phyloP scores from a whole-genome alignment of 1,140 invertebrate genomes.

The Apocrypta bakeri region DNA sequence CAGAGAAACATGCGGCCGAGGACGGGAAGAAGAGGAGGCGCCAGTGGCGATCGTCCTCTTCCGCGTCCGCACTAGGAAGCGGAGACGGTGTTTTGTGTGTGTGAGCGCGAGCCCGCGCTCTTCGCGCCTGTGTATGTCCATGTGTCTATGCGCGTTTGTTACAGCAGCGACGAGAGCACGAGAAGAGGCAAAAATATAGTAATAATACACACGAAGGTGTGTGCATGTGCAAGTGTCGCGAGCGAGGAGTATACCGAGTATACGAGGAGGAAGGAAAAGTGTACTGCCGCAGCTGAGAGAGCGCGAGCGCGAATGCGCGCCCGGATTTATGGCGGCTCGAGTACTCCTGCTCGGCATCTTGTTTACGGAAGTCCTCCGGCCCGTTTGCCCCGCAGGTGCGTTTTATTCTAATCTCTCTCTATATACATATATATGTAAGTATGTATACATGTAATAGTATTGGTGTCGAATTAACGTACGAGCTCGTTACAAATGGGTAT shows the following conservation, averaged over 20 bases:
- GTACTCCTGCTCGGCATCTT: conserved; percentile 72
- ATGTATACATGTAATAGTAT: no score
- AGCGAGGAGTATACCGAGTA: not conserved
- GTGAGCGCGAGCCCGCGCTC: no score
- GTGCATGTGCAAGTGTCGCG: not conserved
- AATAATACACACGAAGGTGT: not conserved
- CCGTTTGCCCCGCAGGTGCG: conserved; percentile 69
- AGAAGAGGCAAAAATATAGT: no score
- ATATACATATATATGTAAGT: no score
- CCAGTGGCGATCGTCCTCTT: conserved; percentile 8
- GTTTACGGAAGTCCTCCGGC: conserved; percentile 73
- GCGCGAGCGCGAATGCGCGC: conserved; percentile 65
- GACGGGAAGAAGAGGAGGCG: conserved; percentile 2
- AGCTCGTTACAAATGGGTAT: no score
- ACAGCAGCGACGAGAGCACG: no score
- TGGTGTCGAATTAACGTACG: no score
- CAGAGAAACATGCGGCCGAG: not conserved
- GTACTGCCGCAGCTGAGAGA: conserved; percentile 13
- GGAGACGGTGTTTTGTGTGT: not conserved
- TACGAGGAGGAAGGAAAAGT: not conserved
- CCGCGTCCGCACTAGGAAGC: not conserved
- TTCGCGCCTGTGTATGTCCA: no score
- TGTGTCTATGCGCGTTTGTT: no score
- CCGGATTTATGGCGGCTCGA: conserved; percentile 73
- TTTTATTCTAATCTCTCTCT: conserved; percentile 20